Evolutionary conservation across 1,140 invertebrate genomes (phyloP).

Genomic region (Dreissena polymorpha): DNA sequence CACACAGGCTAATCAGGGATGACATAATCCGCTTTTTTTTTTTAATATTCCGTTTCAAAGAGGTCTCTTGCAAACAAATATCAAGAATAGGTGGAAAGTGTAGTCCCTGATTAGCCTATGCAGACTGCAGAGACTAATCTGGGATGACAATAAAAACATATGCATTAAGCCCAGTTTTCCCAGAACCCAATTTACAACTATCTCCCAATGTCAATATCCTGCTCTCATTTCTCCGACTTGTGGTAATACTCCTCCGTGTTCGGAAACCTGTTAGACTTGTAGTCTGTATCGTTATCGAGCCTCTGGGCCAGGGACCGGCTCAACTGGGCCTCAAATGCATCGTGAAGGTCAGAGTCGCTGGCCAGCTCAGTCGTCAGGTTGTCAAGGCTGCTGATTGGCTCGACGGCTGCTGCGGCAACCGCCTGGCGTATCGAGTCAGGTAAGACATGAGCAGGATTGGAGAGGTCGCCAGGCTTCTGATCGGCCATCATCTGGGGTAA

Average conservation of each 20-base stretch:
- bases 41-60: too few species aligned
- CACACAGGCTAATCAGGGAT: too few species aligned
- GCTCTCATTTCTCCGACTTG: slow-evolving; percentile 6
- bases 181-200: too few species aligned
- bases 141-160: too few species aligned
- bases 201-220: too few species aligned
- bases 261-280: slow-evolving; percentile 81
- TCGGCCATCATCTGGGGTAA: slow-evolving; percentile 78
- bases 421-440: slow-evolving; percentile 81
- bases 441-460: slow-evolving; percentile 64
- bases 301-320: slow-evolving; percentile 76
- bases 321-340: slow-evolving; percentile 80
- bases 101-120: too few species aligned
- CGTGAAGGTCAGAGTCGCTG: slow-evolving; percentile 78
- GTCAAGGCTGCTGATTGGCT: slow-evolving; percentile 80
- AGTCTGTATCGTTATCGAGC: slow-evolving; percentile 80
- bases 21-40: too few species aligned
- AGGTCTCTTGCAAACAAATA: too few species aligned
- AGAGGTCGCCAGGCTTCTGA: slow-evolving; percentile 59
- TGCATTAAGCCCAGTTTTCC: too few species aligned
- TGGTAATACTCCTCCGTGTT: slow-evolving; percentile 80
- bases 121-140: too few species aligned
- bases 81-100: too few species aligned
- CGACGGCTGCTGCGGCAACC: slow-evolving; percentile 80
- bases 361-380: slow-evolving; percentile 78